Evolutionary conservation across 2,113 vertebrate species (phyloP).

Genomic region (Trogon surrucura): DNA sequence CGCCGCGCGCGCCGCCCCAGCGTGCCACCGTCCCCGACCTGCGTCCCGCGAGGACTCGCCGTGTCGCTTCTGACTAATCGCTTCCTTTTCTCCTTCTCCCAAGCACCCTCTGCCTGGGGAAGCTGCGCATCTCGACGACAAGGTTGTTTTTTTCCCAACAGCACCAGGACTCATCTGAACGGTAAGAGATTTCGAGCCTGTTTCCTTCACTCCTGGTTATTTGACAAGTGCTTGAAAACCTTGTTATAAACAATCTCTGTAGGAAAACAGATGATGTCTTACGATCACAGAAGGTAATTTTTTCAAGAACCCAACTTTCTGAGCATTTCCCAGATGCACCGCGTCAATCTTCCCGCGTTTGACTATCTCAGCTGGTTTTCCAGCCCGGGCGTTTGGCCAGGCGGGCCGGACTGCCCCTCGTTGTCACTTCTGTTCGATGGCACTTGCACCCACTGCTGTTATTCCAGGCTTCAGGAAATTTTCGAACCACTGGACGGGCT

Average conservation of each 20-base stretch:
- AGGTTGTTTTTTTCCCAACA: conserved; percentile 49
- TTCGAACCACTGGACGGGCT: conserved; percentile 86
- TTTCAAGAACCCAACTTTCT: conserved; percentile 68
- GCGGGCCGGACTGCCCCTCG: conserved; percentile 65
- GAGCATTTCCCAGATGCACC: conserved; percentile 54
- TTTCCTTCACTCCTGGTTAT: conserved; percentile 71
- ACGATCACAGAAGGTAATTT: conserved; percentile 66
- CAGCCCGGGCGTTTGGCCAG: conserved; percentile 71
- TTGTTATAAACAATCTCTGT: conserved; percentile 64
- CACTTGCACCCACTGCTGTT: conserved; percentile 77
- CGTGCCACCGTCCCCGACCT: conserved; percentile 51
- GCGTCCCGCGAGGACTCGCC: conserved; percentile 24
- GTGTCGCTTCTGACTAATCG: conserved; percentile 29
- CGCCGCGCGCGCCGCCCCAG: conserved; percentile 22
- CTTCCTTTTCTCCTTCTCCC: conserved; percentile 63
- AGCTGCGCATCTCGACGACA: conserved; percentile 52
- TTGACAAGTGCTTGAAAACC: conserved; percentile 67
- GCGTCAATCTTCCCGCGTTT: conserved; percentile 62
- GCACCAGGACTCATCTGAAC: conserved; percentile 41
- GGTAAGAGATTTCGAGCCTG: conserved; percentile 59
- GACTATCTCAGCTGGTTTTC: conserved; percentile 74
- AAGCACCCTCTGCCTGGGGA: conserved; percentile 63
- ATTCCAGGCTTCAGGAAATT: conserved; percentile 80
- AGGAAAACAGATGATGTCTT: conserved; percentile 62
- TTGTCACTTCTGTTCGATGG: conserved; percentile 78